Evolutionary conservation across 2,113 vertebrate species (phyloP).

Genomic region (Emydura subglobosa): DNA sequence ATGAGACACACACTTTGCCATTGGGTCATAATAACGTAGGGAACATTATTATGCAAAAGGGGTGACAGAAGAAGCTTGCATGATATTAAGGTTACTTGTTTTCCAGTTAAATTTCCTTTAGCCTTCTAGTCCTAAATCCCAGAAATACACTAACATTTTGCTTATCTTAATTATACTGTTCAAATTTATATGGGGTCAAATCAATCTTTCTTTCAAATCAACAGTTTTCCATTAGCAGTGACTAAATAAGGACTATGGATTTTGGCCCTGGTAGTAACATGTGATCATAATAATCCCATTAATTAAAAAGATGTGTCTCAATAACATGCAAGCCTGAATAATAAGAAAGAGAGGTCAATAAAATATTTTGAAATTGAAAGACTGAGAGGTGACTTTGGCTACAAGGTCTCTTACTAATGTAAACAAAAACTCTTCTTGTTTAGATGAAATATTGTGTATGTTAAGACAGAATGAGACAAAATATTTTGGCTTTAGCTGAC

Average conservation of each 20-base stretch:
- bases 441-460: neutral
- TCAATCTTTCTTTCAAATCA: neutral
- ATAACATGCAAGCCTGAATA: neutral
- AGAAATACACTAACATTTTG: neutral
- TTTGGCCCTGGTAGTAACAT: neutral
- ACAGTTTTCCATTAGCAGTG: neutral
- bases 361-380: neutral
- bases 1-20: accelerated
- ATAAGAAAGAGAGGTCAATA: neutral
- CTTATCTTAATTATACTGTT: neutral
- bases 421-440: neutral
- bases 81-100: neutral
- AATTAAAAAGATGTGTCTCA: neutral
- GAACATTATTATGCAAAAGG: neutral
- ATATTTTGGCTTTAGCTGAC: neutral
- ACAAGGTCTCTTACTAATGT: neutral
- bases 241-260: neutral
- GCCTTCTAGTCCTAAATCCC: neutral
- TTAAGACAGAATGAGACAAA: neutral
- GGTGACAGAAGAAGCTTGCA: neutral
- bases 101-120: neutral
- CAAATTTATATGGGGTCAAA: neutral
- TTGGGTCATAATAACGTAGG: neutral
- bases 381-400: neutral
- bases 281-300: neutral